Conservation (phyloP, 2,888 invertebrate genomes). For the Epinotia ramella region DNA sequence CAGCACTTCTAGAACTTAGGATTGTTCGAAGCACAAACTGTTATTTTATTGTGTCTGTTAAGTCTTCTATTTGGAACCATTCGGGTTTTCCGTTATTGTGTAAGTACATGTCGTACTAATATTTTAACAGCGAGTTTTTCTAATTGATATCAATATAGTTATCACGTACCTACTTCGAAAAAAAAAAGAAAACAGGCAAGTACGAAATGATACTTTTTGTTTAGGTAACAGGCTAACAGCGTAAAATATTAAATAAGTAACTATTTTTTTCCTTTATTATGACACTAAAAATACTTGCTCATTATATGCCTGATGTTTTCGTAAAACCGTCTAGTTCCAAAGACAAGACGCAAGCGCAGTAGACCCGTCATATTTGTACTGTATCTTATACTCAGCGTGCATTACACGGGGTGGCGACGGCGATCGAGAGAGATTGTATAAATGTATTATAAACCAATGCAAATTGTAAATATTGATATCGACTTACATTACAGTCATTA, state of each 20-base stretch:
- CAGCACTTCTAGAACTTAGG: slow-evolving; percentile 4
- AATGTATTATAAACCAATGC: slow-evolving; percentile 78
- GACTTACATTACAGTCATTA: slow-evolving; percentile 84
- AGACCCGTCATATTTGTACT: slow-evolving; percentile 26
- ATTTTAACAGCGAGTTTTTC: no score
- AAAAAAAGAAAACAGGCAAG: no score
- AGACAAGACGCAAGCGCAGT: slow-evolving; percentile 12
- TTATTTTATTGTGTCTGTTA: not conserved
- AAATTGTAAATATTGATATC: slow-evolving; percentile 83
- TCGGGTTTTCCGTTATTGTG: slow-evolving; percentile 15
- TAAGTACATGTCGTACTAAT: not conserved
- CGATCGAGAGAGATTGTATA: slow-evolving; percentile 75
- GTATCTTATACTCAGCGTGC: slow-evolving; percentile 48
- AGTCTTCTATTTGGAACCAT: slow-evolving; percentile 19
- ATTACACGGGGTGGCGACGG: slow-evolving; percentile 49
- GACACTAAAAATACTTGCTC: not conserved
- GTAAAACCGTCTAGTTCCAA: slow-evolving; percentile 21
- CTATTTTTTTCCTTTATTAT: not conserved
- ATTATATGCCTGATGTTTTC: not conserved
- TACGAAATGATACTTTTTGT: not conserved
- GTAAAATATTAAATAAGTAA: not conserved
- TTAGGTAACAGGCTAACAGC: not conserved
- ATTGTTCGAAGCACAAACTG: slow-evolving; percentile 13
- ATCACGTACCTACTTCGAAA: no score
- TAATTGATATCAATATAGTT: no score